Conservation (phyloP, 2,113 vertebrate genomes). For the Centropus unirufus region DNA sequence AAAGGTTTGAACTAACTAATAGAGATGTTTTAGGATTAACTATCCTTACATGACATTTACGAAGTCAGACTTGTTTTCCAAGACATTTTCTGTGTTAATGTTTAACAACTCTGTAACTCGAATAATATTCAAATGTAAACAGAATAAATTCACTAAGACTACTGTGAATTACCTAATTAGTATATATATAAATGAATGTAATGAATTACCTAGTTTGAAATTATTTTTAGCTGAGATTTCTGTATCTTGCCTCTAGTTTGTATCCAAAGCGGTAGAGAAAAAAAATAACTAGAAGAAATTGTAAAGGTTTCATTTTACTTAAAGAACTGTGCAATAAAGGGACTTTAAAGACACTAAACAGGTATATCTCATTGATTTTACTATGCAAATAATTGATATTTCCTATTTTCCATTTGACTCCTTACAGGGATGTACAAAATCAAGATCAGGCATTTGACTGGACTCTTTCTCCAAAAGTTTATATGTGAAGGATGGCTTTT, state of each 20-base stretch:
- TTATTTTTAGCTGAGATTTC: background rate
- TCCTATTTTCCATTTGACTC: background rate
- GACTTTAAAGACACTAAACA: background rate
- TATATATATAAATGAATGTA: background rate
- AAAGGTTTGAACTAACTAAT: background rate
- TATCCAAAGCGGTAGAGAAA: background rate
- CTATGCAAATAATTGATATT: background rate
- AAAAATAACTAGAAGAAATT: background rate
- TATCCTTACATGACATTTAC: background rate
- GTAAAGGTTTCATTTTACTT: background rate
- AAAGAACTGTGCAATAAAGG: background rate
- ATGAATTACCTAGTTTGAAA: background rate
- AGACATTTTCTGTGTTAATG: constrained; percentile 39
- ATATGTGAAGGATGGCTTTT: background rate
- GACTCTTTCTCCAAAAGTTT: background rate
- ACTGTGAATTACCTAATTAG: background rate
- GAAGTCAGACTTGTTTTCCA: constrained; percentile 25
- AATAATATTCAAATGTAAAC: background rate
- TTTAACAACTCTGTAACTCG: background rate
- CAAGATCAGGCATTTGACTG: background rate
- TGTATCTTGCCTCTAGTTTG: background rate
- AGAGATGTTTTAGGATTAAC: constrained; percentile 4
- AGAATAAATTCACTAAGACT: background rate
- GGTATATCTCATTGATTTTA: background rate
- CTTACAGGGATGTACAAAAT: background rate